phyloP scores from a whole-genome alignment of 2,888 invertebrate genomes.

The Pardosa pseudoannulata region DNA sequence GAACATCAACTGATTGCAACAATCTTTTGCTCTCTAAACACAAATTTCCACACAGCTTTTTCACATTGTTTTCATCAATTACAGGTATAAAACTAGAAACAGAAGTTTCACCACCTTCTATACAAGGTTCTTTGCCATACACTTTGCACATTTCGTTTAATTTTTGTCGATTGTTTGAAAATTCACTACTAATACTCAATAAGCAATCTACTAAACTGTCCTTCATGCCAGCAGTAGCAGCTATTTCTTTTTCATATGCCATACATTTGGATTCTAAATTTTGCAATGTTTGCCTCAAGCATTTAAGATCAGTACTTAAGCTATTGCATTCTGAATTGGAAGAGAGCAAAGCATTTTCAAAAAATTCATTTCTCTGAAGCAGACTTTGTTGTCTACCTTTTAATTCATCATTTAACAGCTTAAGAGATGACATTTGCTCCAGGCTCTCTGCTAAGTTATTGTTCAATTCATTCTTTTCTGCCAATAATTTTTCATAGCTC shows the following conservation, averaged over 20 bases:
- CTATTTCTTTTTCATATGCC: conserved; percentile 12
- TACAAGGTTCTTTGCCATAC: neutral
- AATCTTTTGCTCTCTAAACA: neutral
- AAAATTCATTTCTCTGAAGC: conserved; percentile 18
- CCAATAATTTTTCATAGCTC: neutral
- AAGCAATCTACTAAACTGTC: conserved; percentile 17
- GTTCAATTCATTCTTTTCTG: neutral
- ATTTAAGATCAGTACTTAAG: conserved; percentile 16
- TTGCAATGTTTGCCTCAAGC: conserved; percentile 5
- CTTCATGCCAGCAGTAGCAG: neutral
- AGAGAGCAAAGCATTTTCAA: conserved; percentile 10
- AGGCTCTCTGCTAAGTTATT: conserved; percentile 11
- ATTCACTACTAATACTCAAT: neutral
- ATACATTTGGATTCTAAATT: conserved; percentile 16
- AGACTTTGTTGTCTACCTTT: neutral
- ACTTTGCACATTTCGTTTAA: conserved; percentile 11
- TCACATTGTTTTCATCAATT: neutral
- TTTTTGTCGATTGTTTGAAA: neutral
- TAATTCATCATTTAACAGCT: neutral
- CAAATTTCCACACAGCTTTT: conserved; percentile 12
- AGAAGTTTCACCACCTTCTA: neutral
- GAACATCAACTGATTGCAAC: conserved; percentile 2
- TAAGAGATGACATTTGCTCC: neutral
- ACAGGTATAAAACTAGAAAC: neutral
- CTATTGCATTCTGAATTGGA: conserved; percentile 6